Conservation (phyloP, 1,140 invertebrate genomes). For the Plectus sambesii region DNA sequence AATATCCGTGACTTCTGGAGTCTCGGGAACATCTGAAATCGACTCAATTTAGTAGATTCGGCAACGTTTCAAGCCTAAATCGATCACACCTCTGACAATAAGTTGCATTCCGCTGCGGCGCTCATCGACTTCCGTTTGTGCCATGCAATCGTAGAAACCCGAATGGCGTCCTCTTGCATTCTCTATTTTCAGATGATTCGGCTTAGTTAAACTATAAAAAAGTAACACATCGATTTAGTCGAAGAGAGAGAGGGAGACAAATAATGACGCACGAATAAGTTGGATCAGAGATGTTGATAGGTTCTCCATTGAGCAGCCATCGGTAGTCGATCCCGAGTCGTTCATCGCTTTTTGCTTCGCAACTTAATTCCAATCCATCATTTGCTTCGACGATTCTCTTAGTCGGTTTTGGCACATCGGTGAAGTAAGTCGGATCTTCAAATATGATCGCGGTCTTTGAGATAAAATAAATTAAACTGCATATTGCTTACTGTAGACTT, state of each 20-base stretch:
- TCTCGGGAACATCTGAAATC: constrained; percentile 71
- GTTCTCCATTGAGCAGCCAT: constrained; percentile 71
- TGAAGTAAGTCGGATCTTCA: constrained; percentile 39
- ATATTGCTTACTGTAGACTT: constrained; percentile 62
- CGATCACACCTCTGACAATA: constrained; percentile 31
- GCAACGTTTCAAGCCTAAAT: neutral
- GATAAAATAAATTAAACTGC: neutral
- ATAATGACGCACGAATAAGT: neutral
- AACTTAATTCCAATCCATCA: constrained; percentile 77
- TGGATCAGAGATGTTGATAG: constrained; percentile 71
- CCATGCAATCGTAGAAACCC: constrained; percentile 88
- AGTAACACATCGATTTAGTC: constrained; percentile 48
- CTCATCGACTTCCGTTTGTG: constrained; percentile 72
- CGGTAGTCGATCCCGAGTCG: constrained; percentile 66
- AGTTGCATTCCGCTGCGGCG: constrained; percentile 58
- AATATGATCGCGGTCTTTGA: constrained; percentile 4
- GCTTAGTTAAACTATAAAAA: constrained; percentile 60
- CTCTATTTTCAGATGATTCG: constrained; percentile 68
- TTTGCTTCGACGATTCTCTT: constrained; percentile 79
- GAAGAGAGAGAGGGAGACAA: constrained; percentile 51
- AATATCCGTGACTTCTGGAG: constrained; percentile 68
- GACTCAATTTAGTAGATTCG: constrained; percentile 15
- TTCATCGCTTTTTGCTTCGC: constrained; percentile 74
- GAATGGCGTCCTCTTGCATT: constrained; percentile 87
- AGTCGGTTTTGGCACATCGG: constrained; percentile 54